A percentile compares a stretch with the other conserved stretches of the same genome.
Conservation (phyloP, 2,797 vertebrate genomes). For the Cichlasoma orientale region DNA sequence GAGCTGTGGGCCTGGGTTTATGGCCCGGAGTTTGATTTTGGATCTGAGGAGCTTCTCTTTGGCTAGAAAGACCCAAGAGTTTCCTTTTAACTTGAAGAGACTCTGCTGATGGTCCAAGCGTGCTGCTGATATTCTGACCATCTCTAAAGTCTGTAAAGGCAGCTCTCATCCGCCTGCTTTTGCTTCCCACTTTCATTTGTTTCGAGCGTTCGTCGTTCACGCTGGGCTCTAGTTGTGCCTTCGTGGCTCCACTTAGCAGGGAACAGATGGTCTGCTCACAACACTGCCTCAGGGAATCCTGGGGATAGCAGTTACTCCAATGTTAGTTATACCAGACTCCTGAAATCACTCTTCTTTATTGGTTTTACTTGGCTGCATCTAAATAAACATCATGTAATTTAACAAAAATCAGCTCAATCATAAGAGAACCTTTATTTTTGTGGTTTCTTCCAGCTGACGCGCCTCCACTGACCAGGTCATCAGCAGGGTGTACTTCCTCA, state of each 20-base stretch:
- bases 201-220: neutral
- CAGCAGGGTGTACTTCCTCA: conserved; percentile 70
- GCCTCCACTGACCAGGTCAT: conserved; percentile 57
- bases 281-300: conserved; percentile 69
- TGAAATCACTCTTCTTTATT: neutral
- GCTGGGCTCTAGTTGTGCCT: neutral
- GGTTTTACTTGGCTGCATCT: neutral
- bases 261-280: conserved; percentile 68
- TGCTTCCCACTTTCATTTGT: conserved; percentile 11
- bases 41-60: neutral
- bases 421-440: conserved; percentile 43
- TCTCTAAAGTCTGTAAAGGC: neutral
- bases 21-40: conserved; percentile 7
- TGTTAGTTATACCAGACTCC: neutral
- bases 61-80: neutral
- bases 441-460: conserved; percentile 6
- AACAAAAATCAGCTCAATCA: neutral
- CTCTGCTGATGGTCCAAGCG: neutral
- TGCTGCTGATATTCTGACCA: conserved; percentile 2
- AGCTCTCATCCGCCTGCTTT: conserved; percentile 39
- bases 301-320: conserved; percentile 3
- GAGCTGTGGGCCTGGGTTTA: neutral
- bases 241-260: neutral
- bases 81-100: conserved; percentile 1
- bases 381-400: neutral